These are phyloP conservation scores for Aleiodes testaceus DNA, from an alignment of 2,888 invertebrate species.

Conservation along the genomic window DNA sequence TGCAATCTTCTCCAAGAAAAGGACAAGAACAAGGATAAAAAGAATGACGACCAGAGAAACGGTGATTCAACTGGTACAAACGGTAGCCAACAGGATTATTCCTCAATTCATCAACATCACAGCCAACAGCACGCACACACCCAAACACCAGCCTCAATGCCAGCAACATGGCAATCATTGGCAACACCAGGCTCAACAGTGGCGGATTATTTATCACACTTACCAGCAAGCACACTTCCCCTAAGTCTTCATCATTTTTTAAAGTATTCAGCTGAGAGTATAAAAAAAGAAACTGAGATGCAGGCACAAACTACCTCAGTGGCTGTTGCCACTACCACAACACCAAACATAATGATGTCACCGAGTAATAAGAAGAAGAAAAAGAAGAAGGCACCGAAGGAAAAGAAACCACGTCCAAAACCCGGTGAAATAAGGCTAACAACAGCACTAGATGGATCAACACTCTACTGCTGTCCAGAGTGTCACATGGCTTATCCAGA, in stretches of 20 bases:
- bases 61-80: conserved; percentile 74
- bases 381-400: conserved; percentile 84
- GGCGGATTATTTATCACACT: conserved; percentile 87
- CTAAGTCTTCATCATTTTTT: conserved; percentile 88
- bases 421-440: conserved; percentile 88
- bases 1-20: conserved; percentile 70
- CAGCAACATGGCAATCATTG: conserved; percentile 82
- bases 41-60: conserved; percentile 60
- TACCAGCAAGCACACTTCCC: conserved; percentile 83
- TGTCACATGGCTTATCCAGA: conserved; percentile 94
- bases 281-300: conserved; percentile 81
- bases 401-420: conserved; percentile 88
- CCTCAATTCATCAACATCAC: conserved; percentile 73
- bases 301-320: conserved; percentile 73
- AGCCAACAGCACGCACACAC: conserved; percentile 70
- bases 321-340: conserved; percentile 70
- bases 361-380: conserved; percentile 82
- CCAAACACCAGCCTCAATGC: conserved; percentile 73
- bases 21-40: conserved; percentile 67
- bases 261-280: conserved; percentile 86
- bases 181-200: conserved; percentile 85
- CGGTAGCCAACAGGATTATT: conserved; percentile 77
- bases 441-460: conserved; percentile 87
- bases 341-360: conserved; percentile 67
- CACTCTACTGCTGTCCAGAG: conserved; percentile 89